Conservation (phyloP, 2,888 invertebrate genomes). For the Mythimna ferrago region DNA sequence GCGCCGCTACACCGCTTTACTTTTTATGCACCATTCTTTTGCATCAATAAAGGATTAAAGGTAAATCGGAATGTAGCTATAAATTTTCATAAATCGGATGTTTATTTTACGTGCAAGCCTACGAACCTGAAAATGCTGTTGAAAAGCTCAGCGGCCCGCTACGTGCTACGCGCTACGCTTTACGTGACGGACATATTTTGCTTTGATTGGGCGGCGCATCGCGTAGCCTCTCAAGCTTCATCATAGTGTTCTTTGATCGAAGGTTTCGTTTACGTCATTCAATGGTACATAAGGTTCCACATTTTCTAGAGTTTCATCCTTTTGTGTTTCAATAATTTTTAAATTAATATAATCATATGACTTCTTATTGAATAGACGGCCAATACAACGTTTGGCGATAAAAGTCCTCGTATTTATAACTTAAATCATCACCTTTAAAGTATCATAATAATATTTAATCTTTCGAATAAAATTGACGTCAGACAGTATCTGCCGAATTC, state of each 20-base stretch:
- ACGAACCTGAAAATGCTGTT: constrained; percentile 11
- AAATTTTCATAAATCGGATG: constrained; percentile 34
- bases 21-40: constrained; percentile 72
- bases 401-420: too few species aligned
- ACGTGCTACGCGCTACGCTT: constrained; percentile 49
- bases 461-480: too few species aligned
- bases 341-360: too few species aligned
- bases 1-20: constrained; percentile 69
- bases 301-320: not conserved
- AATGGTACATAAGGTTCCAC: not conserved
- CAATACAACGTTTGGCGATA: too few species aligned
- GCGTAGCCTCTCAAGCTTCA: constrained; percentile 58
- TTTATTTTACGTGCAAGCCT: constrained; percentile 19
- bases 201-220: constrained; percentile 20
- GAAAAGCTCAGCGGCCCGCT: constrained; percentile 27
- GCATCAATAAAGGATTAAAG: constrained; percentile 65
- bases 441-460: too few species aligned
- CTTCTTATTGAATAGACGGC: too few species aligned
- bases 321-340: too few species aligned
- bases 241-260: not conserved
- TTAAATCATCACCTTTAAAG: too few species aligned
- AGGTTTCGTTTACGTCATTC: constrained; percentile 1
- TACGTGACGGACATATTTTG: constrained; percentile 18
- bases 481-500: too few species aligned
- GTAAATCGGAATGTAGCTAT: constrained; percentile 44